Evolutionary conservation across 2,888 invertebrate genomes (phyloP).

Genomic region (Acheta domesticus): DNA sequence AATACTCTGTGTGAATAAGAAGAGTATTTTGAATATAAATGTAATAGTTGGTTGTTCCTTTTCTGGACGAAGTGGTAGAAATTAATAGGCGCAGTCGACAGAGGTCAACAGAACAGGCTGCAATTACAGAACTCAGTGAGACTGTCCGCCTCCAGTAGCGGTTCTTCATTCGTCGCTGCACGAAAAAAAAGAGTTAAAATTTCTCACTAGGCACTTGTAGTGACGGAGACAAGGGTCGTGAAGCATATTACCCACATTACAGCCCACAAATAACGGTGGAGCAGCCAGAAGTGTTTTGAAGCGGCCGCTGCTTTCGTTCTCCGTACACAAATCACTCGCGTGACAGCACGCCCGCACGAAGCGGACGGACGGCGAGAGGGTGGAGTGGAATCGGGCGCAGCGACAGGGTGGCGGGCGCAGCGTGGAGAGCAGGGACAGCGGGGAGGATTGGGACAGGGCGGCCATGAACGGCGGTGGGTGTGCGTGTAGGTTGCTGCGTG

Average conservation of each 20-base stretch:
- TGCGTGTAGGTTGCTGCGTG: no score
- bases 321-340: constrained; percentile 1
- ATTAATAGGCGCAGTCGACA: background rate
- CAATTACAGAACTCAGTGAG: background rate
- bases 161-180: background rate
- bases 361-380: background rate
- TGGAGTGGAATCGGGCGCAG: background rate
- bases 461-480: no score
- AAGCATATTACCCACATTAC: background rate
- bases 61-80: background rate
- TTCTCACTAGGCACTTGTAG: background rate
- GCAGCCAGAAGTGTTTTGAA: constrained; percentile 5
- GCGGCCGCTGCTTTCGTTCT: background rate
- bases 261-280: constrained; percentile 18
- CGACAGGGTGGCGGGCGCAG: no score
- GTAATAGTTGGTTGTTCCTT: background rate
- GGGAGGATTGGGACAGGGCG: no score
- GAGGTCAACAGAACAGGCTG: background rate
- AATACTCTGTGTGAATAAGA: background rate
- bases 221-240: background rate
- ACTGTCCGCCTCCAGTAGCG: background rate
- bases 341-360: background rate
- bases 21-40: background rate
- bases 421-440: no score
- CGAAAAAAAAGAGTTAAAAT: background rate